phyloP scores from a whole-genome alignment of 2,797 vertebrate genomes.

The Rachycentron canadum region DNA sequence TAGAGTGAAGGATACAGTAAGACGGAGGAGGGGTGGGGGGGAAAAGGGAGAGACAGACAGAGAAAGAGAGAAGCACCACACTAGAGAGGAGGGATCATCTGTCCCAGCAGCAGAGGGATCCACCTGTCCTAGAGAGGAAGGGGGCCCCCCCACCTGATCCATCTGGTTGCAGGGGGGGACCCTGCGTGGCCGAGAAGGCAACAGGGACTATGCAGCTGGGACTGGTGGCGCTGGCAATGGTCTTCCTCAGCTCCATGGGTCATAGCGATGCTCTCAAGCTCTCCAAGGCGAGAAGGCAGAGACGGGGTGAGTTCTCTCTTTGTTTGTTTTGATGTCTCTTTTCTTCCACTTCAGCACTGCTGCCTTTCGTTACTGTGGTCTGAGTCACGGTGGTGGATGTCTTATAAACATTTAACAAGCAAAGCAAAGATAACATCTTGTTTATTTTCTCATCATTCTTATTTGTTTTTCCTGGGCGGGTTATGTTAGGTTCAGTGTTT shows the following conservation, averaged over 20 bases:
- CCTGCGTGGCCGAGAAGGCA: slow-evolving; percentile 87
- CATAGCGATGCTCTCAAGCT: slow-evolving; percentile 87
- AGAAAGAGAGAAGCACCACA: slow-evolving; percentile 38
- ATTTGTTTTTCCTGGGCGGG: slow-evolving; percentile 69
- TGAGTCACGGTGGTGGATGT: slow-evolving; percentile 60
- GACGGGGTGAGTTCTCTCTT: slow-evolving; percentile 91
- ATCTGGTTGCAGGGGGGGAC: slow-evolving; percentile 86
- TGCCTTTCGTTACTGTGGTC: slow-evolving; percentile 59
- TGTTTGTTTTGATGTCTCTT: slow-evolving; percentile 39
- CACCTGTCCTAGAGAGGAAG: slow-evolving; percentile 79
- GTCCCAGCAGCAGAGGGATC: slow-evolving; percentile 77
- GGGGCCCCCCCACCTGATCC: slow-evolving; percentile 80
- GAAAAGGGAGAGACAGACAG: slow-evolving; percentile 42
- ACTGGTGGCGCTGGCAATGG: slow-evolving; percentile 90
- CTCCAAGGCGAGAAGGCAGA: slow-evolving; percentile 93
- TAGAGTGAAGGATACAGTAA: slow-evolving; percentile 67
- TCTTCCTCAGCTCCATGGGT: slow-evolving; percentile 96
- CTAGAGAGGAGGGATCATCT: slow-evolving; percentile 67
- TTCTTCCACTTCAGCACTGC: slow-evolving; percentile 26
- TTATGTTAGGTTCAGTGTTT: slow-evolving; percentile 68
- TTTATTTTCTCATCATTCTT: slow-evolving; percentile 74
- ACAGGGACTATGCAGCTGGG: slow-evolving; percentile 98
- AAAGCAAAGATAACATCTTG: slow-evolving; percentile 75
- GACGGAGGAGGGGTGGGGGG: slow-evolving; percentile 38
- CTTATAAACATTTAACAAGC: slow-evolving; percentile 77